Evolutionary conservation across 2,113 vertebrate species (phyloP).

Genomic region (Corythoichthys haematopterus): DNA sequence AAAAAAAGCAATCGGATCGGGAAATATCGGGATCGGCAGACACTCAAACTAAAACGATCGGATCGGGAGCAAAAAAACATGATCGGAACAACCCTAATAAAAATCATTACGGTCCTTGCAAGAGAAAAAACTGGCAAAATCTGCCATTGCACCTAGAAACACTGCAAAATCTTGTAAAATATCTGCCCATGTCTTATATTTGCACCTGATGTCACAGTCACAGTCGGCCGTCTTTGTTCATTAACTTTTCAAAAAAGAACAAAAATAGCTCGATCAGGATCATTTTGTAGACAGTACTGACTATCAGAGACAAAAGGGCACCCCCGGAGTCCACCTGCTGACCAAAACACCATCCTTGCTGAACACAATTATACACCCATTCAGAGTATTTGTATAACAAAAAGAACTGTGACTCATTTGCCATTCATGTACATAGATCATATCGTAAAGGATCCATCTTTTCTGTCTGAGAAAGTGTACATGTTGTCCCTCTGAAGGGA

Average conservation of each 20-base stretch:
- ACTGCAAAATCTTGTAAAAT: too few species aligned
- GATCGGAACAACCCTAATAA: too few species aligned
- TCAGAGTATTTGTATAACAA: neutral
- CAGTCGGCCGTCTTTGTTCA: neutral
- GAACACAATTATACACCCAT: slow-evolving; percentile 46
- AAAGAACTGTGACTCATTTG: neutral
- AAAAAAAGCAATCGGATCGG: too few species aligned
- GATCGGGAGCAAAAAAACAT: too few species aligned
- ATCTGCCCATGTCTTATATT: too few species aligned
- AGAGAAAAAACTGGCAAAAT: too few species aligned
- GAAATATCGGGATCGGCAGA: too few species aligned
- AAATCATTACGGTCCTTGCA: too few species aligned
- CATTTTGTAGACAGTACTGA: neutral
- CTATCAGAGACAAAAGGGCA: slow-evolving; percentile 10
- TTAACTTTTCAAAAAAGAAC: neutral
- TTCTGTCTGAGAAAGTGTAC: slow-evolving; percentile 9
- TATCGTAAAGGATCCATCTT: neutral
- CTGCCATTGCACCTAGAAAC: too few species aligned
- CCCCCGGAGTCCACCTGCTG: slow-evolving; percentile 45
- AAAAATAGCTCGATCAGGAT: neutral
- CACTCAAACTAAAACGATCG: too few species aligned
- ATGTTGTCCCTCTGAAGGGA: slow-evolving; percentile 3
- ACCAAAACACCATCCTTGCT: slow-evolving; percentile 35
- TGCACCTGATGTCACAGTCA: too few species aligned
- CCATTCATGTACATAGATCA: neutral